phyloP scores from a whole-genome alignment of 1,140 invertebrate genomes.

The Microvelia longipes region DNA sequence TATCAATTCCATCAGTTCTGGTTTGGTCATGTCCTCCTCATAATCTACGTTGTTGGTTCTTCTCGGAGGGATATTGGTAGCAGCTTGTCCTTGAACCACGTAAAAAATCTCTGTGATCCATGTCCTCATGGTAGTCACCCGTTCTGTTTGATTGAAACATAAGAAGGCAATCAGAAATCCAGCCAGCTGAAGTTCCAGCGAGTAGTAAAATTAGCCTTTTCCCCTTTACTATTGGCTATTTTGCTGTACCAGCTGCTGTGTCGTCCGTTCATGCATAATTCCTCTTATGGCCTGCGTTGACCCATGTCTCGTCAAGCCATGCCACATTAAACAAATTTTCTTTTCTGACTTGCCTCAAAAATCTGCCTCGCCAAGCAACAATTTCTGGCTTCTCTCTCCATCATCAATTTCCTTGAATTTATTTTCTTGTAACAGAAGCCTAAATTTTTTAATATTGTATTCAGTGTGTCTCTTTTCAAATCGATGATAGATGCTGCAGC shows the following conservation, averaged over 20 bases:
- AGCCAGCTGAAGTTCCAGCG: background rate
- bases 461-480: background rate
- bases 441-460: background rate
- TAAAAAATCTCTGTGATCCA: background rate
- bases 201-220: background rate
- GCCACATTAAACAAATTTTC: background rate
- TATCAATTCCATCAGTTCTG: background rate
- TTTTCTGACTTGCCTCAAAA: background rate
- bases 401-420: background rate
- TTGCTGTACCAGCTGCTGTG: background rate
- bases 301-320: background rate
- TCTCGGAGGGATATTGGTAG: background rate
- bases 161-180: background rate
- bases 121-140: background rate
- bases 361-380: background rate
- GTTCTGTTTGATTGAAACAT: background rate
- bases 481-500: background rate
- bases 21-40: background rate
- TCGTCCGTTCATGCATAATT: background rate
- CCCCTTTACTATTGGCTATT: background rate
- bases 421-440: background rate
- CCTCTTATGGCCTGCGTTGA: background rate
- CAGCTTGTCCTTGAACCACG: background rate
- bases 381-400: background rate
- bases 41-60: background rate